Conservation (phyloP, 2,888 invertebrate genomes). For the Prosopocoilus inquinatus region DNA sequence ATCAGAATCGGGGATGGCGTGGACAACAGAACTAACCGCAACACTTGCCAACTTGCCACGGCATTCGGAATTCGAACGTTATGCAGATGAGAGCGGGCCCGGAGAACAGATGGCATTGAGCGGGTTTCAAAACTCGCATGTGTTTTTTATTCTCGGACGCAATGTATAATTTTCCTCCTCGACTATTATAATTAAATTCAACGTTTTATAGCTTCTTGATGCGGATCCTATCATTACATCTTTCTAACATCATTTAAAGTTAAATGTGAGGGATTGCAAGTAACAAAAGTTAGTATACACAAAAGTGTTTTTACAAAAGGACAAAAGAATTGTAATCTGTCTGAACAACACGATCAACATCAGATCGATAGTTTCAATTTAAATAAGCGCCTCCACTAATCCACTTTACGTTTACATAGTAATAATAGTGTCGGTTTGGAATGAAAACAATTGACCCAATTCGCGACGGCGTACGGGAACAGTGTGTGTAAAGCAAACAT, state of each 20-base stretch:
- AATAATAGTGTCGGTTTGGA: no score
- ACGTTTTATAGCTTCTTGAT: background rate
- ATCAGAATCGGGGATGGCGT: slow-evolving; percentile 43
- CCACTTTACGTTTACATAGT: no score
- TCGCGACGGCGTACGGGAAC: no score
- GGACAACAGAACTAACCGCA: slow-evolving; percentile 34
- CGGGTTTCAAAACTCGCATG: slow-evolving; percentile 32
- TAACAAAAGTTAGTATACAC: no score
- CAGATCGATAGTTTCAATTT: no score
- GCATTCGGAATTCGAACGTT: slow-evolving; percentile 45
- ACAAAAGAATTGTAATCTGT: no score
- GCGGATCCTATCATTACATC: background rate
- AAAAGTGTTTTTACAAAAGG: no score
- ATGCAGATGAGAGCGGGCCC: slow-evolving; percentile 37
- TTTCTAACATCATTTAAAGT: background rate
- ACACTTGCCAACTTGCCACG: slow-evolving; percentile 39
- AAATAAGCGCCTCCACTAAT: no score
- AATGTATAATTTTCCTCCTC: slow-evolving; percentile 27
- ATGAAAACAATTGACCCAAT: no score
- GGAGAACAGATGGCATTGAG: slow-evolving; percentile 38
- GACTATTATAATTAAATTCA: background rate
- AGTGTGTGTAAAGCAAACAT: no score
- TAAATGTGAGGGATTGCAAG: no score
- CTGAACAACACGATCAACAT: no score
- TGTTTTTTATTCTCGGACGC: slow-evolving; percentile 23